Evolutionary conservation across 2,113 vertebrate species (phyloP).

Genomic region (Pseudopipra pipra): DNA sequence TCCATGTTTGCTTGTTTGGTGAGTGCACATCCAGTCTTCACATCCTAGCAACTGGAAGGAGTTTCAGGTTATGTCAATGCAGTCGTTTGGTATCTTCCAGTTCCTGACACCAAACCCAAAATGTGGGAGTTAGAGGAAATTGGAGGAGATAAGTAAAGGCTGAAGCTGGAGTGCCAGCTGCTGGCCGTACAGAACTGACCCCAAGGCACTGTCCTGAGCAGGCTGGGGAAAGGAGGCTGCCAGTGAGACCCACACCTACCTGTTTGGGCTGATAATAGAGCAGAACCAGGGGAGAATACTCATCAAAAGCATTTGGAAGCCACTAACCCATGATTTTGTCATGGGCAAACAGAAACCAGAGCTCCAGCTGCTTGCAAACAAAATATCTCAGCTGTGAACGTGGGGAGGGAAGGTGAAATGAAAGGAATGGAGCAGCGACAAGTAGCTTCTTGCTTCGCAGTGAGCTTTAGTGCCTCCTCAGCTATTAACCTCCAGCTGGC

Average conservation of each 20-base stretch:
- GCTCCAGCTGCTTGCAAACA: background rate
- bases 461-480: background rate
- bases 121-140: background rate
- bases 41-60: background rate
- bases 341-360: background rate
- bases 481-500: background rate
- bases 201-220: background rate
- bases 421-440: background rate
- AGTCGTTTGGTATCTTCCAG: background rate
- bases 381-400: accelerated
- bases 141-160: background rate
- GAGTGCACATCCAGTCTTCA: background rate
- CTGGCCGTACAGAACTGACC: background rate
- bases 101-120: background rate
- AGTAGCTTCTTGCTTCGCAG: background rate
- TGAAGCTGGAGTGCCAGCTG: background rate
- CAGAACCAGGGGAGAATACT: background rate
- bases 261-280: background rate
- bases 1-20: background rate
- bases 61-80: background rate
- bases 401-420: background rate
- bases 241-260: background rate
- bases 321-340: background rate
- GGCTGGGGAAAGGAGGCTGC: background rate
- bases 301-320: background rate